Evolutionary conservation across 2,797 vertebrate genomes (phyloP).

Genomic region (Cyprinella venusta): DNA sequence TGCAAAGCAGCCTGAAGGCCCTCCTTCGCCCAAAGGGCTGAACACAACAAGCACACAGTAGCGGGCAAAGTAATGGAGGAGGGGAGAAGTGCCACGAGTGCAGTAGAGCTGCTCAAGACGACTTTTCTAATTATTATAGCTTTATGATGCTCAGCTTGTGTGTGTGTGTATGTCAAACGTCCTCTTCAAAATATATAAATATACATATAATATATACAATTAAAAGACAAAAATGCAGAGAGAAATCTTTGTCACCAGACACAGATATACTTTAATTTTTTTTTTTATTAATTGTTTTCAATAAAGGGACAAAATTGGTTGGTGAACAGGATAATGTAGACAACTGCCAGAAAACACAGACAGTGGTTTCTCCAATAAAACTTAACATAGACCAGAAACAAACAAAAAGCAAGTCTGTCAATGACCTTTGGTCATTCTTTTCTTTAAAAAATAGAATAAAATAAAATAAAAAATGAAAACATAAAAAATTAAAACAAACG

Average conservation of each 20-base stretch:
- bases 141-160: neutral
- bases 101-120: neutral
- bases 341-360: slow-evolving; percentile 99
- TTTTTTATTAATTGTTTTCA: slow-evolving; percentile 92
- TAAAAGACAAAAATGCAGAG: neutral
- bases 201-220: neutral
- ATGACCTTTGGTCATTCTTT: slow-evolving; percentile 96
- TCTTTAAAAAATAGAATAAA: slow-evolving; percentile 71
- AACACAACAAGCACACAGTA: slow-evolving; percentile 12
- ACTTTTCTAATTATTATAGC: slow-evolving; percentile 22
- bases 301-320: slow-evolving; percentile 99
- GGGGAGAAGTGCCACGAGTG: slow-evolving; percentile 7
- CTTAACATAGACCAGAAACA: slow-evolving; percentile 99
- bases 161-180: slow-evolving; percentile 31
- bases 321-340: slow-evolving; percentile 99
- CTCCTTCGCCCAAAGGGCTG: neutral
- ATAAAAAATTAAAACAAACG: slow-evolving; percentile 73
- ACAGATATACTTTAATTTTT: slow-evolving; percentile 70
- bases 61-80: neutral
- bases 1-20: slow-evolving; percentile 18
- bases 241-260: slow-evolving; percentile 49
- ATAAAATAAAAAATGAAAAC: slow-evolving; percentile 71
- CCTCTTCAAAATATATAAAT: neutral
- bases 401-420: slow-evolving; percentile 92
- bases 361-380: slow-evolving; percentile 99